Percentiles rank a stretch among this genome's conserved stretches.
Conservation (phyloP, 2,888 invertebrate genomes). For the Prosapia bicincta region DNA sequence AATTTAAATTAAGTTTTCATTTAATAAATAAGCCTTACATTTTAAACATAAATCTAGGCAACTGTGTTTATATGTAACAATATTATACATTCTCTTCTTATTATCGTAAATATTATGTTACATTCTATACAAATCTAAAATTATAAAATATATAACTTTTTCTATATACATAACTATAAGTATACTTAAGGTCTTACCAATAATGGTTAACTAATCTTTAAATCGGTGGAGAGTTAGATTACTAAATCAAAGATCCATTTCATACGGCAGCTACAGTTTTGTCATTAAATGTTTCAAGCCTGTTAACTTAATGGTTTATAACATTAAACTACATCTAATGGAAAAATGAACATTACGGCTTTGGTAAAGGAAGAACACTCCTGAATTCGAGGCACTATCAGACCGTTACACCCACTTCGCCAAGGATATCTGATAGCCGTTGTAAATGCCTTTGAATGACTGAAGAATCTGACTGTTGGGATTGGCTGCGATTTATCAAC, state of each 20-base stretch:
- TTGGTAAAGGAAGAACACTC: not conserved
- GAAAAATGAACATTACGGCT: not conserved
- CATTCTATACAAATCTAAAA: not conserved
- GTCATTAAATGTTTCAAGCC: not conserved
- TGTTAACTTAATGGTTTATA: not conserved
- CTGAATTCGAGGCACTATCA: slow-evolving; percentile 41
- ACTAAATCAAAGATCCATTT: not conserved
- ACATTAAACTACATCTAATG: not conserved
- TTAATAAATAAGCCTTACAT: too few species aligned
- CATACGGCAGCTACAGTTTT: not conserved
- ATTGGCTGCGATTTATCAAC: slow-evolving; percentile 57
- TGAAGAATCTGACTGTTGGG: slow-evolving; percentile 38
- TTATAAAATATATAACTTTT: not conserved
- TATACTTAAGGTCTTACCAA: not conserved
- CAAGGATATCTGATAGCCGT: slow-evolving; percentile 79
- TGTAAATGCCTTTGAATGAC: slow-evolving; percentile 60
- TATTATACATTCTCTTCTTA: not conserved
- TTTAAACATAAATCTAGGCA: too few species aligned
- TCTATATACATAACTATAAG: not conserved
- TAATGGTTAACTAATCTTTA: not conserved
- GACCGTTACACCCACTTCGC: slow-evolving; percentile 78
- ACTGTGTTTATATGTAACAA: not conserved
- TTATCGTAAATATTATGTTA: not conserved
- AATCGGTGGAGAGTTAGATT: not conserved
- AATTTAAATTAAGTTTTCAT: too few species aligned